Percentiles rank a stretch among this genome's conserved stretches.
These are phyloP conservation scores for Euleptes europaea DNA, from an alignment of 2,113 vertebrate genomes.

Conservation along the genomic window DNA sequence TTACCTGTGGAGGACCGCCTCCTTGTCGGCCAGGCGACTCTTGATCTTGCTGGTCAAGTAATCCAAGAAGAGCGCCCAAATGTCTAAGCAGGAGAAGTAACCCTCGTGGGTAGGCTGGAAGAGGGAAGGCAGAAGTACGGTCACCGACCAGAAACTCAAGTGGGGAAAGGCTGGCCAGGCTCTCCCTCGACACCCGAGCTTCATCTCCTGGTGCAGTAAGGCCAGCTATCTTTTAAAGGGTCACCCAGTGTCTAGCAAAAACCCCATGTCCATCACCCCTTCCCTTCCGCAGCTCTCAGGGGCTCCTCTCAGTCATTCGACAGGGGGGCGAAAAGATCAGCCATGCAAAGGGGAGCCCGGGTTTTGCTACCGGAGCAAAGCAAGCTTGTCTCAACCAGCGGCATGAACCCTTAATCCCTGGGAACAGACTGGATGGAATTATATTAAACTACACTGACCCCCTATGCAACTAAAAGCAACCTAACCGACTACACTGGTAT, in stretches of 20 bases:
- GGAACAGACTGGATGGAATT: background rate
- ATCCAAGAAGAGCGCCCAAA: conserved; percentile 97
- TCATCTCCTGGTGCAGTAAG: too few relatives aligned
- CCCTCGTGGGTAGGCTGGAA: conserved; percentile 94
- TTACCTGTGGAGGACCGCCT: conserved; percentile 90
- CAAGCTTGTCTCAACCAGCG: background rate
- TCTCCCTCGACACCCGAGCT: background rate
- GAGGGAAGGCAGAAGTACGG: conserved; percentile 17
- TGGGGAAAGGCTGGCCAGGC: background rate
- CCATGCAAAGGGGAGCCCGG: background rate
- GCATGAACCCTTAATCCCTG: background rate
- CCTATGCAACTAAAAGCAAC: background rate
- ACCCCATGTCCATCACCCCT: too few relatives aligned
- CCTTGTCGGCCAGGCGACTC: conserved; percentile 92
- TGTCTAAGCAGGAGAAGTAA: conserved; percentile 97
- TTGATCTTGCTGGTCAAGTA: conserved; percentile 97
- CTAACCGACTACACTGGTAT: background rate
- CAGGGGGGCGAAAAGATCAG: background rate
- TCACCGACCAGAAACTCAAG: rapidly evolving
- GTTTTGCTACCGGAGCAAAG: background rate
- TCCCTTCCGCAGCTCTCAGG: background rate
- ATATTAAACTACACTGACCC: background rate
- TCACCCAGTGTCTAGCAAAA: background rate
- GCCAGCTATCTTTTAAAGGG: background rate
- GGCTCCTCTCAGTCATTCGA: background rate